phyloP scores from a whole-genome alignment of 2,113 vertebrate genomes.

The Lophura nycthemera region DNA sequence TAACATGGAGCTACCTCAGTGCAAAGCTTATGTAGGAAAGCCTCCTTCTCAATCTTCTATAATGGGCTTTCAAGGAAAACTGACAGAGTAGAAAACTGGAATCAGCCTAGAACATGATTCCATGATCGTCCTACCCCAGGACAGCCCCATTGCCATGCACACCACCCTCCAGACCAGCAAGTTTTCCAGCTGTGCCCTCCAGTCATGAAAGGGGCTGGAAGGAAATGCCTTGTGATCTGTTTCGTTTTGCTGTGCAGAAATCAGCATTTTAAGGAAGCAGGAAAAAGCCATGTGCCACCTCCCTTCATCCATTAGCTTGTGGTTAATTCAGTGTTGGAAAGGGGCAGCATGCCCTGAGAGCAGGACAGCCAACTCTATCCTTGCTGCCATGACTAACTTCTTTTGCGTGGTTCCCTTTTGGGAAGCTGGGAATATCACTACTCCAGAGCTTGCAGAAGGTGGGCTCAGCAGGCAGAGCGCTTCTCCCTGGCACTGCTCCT shows the following conservation, averaged over 20 bases:
- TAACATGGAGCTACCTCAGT: background rate
- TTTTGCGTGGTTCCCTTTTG: background rate
- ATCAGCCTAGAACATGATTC: background rate
- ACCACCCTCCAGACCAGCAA: fast-evolving
- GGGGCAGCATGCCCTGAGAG: background rate
- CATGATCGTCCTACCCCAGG: background rate
- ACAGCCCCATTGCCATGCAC: background rate
- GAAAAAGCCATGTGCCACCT: background rate
- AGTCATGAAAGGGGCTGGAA: background rate
- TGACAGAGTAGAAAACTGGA: background rate
- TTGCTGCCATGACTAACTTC: background rate
- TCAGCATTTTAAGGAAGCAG: background rate
- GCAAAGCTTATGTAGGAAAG: background rate
- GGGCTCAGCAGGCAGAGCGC: background rate
- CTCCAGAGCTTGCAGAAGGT: background rate
- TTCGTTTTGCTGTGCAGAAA: background rate
- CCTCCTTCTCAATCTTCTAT: background rate
- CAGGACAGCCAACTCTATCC: background rate
- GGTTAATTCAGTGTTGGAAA: background rate
- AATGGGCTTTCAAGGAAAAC: background rate
- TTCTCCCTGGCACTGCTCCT: background rate
- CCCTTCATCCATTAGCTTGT: background rate
- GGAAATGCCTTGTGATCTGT: background rate
- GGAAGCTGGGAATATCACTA: background rate
- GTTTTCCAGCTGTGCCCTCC: background rate